phyloP scores from a whole-genome alignment of 1,140 invertebrate species.

The Carposina sasakii region DNA sequence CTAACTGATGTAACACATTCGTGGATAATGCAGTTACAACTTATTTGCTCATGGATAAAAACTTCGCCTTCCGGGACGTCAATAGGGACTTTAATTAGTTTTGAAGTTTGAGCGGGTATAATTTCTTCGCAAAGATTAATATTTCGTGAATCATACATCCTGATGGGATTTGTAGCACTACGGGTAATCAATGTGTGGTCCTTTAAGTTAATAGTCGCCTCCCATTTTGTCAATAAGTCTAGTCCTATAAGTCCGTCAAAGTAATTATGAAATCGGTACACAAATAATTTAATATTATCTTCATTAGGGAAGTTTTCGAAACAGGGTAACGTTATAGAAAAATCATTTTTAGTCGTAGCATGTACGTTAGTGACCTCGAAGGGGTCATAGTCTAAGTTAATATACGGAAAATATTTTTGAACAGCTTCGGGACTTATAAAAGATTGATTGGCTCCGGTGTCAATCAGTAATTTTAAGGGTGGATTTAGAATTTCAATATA shows the following conservation, averaged over 20 bases:
- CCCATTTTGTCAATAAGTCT: conserved; percentile 17
- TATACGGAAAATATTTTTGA: conserved; percentile 12
- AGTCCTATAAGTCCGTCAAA: conserved; percentile 20
- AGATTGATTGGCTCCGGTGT: conserved; percentile 16
- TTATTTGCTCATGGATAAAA: conserved; percentile 11
- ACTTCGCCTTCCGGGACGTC: conserved; percentile 13
- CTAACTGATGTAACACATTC: conserved; percentile 17
- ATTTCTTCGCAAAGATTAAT: conserved; percentile 20
- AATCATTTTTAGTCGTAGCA: conserved; percentile 12
- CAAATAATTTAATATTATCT: conserved; percentile 11
- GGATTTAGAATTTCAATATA: no score
- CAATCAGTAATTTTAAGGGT: conserved; percentile 11
- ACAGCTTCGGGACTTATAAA: conserved; percentile 18
- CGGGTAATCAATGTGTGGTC: conserved; percentile 13
- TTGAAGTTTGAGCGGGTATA: conserved; percentile 10
- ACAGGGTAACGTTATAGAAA: conserved; percentile 14
- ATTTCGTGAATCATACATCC: conserved; percentile 14
- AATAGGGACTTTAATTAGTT: conserved; percentile 14
- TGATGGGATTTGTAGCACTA: conserved; percentile 12
- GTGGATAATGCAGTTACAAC: conserved; percentile 16
- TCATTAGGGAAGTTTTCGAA: conserved; percentile 11
- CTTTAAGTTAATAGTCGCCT: conserved; percentile 16
- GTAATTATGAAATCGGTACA: conserved; percentile 17
- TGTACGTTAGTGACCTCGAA: conserved; percentile 12
- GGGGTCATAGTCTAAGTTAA: conserved; percentile 11